phyloP scores from a whole-genome alignment of 2,888 invertebrate genomes.

The Rhamnusium bicolor region DNA sequence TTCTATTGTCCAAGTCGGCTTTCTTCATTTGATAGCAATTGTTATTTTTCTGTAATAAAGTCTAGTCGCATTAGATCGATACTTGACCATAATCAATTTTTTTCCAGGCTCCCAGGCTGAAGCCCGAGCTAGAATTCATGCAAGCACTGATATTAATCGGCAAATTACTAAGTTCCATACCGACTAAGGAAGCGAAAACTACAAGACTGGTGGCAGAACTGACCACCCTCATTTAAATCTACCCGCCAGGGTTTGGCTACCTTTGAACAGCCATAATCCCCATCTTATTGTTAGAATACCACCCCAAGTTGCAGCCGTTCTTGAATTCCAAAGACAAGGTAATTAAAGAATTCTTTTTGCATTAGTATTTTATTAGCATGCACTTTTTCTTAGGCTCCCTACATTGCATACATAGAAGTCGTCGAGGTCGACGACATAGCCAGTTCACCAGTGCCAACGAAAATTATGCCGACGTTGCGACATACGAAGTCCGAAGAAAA shows the following conservation, averaged over 20 bases:
- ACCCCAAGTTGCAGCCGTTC: conserved; percentile 96
- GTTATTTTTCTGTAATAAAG: no score
- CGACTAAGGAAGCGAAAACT: conserved; percentile 93
- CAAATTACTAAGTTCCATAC: conserved; percentile 84
- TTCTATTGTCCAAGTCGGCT: no score
- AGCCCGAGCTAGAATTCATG: conserved; percentile 89
- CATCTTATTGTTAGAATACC: conserved; percentile 98
- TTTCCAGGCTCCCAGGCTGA: conserved; percentile 84
- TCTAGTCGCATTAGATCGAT: no score
- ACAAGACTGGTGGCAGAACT: conserved; percentile 94
- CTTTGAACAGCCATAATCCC: conserved; percentile 86
- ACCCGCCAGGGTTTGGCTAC: conserved; percentile 98
- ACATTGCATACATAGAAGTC: conserved; percentile 98
- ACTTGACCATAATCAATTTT: conserved; percentile 22
- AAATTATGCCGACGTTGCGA: conserved; percentile 88
- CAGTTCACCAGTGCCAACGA: conserved; percentile 90
- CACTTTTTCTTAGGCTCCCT: conserved; percentile 84
- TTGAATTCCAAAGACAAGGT: conserved; percentile 99
- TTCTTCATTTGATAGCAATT: no score
- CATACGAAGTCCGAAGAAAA: conserved; percentile 97
- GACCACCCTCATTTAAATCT: conserved; percentile 93
- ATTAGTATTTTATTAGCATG: no score
- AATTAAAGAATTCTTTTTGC: no score
- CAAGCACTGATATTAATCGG: conserved; percentile 91
- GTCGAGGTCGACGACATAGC: conserved; percentile 89